These are phyloP conservation scores for Azemiops feae DNA, from an alignment of 2,113 vertebrate species.

Conservation along the genomic window DNA sequence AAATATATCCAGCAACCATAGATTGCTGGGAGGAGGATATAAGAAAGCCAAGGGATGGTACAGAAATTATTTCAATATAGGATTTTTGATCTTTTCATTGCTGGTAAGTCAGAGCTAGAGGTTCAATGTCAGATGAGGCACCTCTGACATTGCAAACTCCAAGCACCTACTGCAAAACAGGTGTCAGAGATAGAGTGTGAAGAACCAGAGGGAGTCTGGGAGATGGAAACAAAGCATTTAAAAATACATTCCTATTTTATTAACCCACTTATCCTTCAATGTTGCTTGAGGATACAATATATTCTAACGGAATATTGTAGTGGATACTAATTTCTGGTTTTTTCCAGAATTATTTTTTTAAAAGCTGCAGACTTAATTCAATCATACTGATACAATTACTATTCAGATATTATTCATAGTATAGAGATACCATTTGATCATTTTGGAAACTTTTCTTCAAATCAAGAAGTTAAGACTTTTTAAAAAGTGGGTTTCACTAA, in stretches of 20 bases:
- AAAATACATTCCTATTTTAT: neutral
- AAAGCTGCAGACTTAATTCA: neutral
- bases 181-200: neutral
- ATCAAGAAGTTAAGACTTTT: neutral
- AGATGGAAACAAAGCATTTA: constrained; percentile 1
- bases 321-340: neutral
- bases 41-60: neutral
- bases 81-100: neutral
- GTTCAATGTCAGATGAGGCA: neutral
- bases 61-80: neutral
- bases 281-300: neutral
- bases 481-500: no score
- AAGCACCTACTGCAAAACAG: neutral
- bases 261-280: neutral
- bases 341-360: neutral
- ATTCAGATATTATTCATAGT: neutral
- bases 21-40: neutral
- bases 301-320: neutral
- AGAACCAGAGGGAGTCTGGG: neutral
- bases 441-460: neutral
- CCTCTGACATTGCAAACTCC: neutral
- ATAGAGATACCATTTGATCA: neutral
- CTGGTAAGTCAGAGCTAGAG: neutral
- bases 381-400: neutral
- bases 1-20: neutral